Evolutionary conservation across 2,797 vertebrate species (phyloP).

Genomic region (Astyanax mexicanus): DNA sequence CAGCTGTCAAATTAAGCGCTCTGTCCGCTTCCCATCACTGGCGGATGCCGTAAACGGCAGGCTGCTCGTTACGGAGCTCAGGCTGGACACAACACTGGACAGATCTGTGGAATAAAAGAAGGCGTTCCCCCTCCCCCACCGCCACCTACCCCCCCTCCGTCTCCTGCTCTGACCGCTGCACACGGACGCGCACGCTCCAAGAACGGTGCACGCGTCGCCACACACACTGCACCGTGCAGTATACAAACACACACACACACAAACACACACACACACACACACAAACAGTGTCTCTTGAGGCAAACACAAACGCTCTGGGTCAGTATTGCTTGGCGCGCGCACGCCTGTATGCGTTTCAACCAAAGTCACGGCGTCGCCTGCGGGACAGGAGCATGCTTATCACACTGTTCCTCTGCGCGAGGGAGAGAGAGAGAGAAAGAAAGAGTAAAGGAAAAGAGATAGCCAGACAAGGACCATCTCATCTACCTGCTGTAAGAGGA

Average conservation of each 20-base stretch:
- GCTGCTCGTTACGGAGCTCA: background rate
- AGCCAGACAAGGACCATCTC: background rate
- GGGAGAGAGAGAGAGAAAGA: background rate
- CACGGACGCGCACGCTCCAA: too few species aligned
- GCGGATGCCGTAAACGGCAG: background rate
- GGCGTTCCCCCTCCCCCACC: background rate
- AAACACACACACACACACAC: constrained; percentile 23
- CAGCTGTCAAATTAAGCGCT: background rate
- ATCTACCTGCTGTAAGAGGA: constrained; percentile 58
- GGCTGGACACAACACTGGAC: constrained; percentile 1
- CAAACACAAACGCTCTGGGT: constrained; percentile 28
- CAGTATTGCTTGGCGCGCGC: background rate
- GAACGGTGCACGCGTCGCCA: too few species aligned
- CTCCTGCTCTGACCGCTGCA: constrained; percentile 29
- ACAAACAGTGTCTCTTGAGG: too few species aligned
- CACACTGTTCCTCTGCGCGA: constrained; percentile 57
- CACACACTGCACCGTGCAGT: too few species aligned
- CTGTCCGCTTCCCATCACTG: background rate
- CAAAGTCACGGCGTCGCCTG: constrained; percentile 54
- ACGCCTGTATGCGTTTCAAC: background rate
- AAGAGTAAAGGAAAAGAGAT: background rate
- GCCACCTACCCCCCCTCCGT: constrained; percentile 22
- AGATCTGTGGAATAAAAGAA: constrained; percentile 11
- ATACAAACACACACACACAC: constrained; percentile 27
- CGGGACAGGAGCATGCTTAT: constrained; percentile 68